Percentiles rank a stretch among this genome's conserved stretches.
Conservation (phyloP, 2,888 invertebrate species). For the Chesias legatella region DNA sequence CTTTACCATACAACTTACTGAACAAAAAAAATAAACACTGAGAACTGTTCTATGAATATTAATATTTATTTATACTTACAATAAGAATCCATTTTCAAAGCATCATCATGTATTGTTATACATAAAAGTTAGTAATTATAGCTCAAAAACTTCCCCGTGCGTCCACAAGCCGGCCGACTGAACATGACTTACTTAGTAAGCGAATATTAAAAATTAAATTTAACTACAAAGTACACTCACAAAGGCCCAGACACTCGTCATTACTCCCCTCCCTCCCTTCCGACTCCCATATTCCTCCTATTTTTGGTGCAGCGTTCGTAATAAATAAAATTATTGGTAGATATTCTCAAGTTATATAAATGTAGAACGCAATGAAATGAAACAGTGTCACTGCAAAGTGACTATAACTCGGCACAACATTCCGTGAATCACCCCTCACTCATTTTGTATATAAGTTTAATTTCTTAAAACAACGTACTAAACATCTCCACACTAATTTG, state of each 20-base stretch:
- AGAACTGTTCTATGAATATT: conserved; percentile 77
- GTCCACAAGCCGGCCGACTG: conserved; percentile 65
- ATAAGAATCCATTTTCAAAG: conserved; percentile 78
- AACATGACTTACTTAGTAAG: conserved; percentile 73
- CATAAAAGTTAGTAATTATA: conserved; percentile 73
- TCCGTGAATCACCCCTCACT: conserved; percentile 24
- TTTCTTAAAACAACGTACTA: conserved; percentile 17
- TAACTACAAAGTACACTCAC: conserved; percentile 50
- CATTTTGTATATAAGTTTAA: conserved; percentile 15
- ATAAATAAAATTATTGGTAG: conserved; percentile 50
- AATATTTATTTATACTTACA: conserved; percentile 77
- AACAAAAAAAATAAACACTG: conserved; percentile 69
- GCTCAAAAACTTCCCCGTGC: conserved; percentile 64
- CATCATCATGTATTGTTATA: conserved; percentile 74
- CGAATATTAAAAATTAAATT: conserved; percentile 68
- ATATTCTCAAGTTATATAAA: conserved; percentile 49
- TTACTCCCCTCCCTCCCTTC: conserved; percentile 14
- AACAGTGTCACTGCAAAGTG: conserved; percentile 21
- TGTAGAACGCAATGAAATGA: conserved; percentile 28
- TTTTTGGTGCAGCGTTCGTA: conserved; percentile 53
- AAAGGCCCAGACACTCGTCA: conserved; percentile 31
- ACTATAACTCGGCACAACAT: conserved; percentile 20
- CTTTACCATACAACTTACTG: conserved; percentile 70
- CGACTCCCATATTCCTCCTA: conserved; percentile 34
- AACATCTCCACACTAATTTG: conserved; percentile 19